Evolutionary conservation across 2,797 vertebrate species (phyloP), one percentile per base, ranked within the genome.

Genomic region (Phalloptychus januarius): DNA sequence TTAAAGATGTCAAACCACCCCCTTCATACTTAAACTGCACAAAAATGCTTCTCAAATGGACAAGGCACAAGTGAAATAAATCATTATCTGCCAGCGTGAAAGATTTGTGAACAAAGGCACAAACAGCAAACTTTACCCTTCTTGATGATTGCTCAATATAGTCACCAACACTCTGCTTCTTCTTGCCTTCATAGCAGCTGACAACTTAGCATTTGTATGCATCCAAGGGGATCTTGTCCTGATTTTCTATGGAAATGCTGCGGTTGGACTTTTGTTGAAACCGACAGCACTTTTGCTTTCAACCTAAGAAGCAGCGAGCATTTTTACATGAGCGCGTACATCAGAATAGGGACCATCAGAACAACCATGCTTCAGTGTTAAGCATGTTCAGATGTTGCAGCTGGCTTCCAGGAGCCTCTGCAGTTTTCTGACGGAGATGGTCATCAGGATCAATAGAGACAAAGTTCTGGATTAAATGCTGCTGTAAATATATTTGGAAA

Each of bases 131-230:
- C 77, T 73, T 78, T 82, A 85, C 83, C 83, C 89, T 81, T 86
- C 87, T 70, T 83, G 83, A 88, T 89, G 91, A 91, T 92, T 91
- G 75, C 88, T 86, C 75, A 72, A 36, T 58, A 71, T 86, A 81
- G 82, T 88, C 86, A 80, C 84, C 67, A 72, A 67, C 28, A 72
- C 61, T 75, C 45, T 46, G 67, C 61, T 78, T 77, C 83, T 79
- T 72, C 79, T 89, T 88, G 90, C 67, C 79, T 44, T 89, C 82
- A 83, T 56, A 61, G 80, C 25, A n/a, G 78, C 40, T 87, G 75
- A 89, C 65, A 28, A 81, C 28, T 56, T 3, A 85, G 73, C 83
- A 44, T 65, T 36, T 75, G 56, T 56, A 46, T 65, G 54, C 77
- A 81, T 58, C 69, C 71, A 63, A 33, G 48, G 76, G n/a, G 45